Conservation (phyloP, 2,888 invertebrate genomes). For the Drosophila diplacantha region DNA sequence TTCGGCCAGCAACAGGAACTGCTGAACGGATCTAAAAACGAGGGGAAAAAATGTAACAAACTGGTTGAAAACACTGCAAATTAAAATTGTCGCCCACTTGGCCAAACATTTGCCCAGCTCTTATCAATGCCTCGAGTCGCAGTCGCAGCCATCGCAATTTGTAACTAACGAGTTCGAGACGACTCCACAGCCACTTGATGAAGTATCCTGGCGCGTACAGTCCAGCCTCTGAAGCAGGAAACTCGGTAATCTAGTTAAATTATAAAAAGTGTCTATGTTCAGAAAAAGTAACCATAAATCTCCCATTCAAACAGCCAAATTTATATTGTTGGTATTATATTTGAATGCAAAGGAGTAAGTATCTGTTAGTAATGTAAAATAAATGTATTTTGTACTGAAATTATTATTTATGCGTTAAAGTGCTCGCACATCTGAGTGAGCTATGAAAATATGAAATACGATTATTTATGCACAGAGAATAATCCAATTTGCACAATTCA, state of each 20-base stretch:
- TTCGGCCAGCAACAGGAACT: constrained; percentile 29
- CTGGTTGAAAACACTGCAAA: constrained; percentile 41
- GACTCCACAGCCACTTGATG: constrained; percentile 54
- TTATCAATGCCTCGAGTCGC: constrained; percentile 52
- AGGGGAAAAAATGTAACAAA: constrained; percentile 6
- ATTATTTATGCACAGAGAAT: constrained; percentile 15
- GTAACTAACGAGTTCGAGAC: constrained; percentile 50
- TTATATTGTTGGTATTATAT: not conserved
- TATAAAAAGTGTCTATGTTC: not conserved
- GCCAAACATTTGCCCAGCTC: constrained; percentile 65
- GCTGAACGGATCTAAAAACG: constrained; percentile 13
- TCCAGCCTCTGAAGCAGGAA: not conserved
- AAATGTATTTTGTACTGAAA: not conserved
- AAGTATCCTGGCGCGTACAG: constrained; percentile 45
- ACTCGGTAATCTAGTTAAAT: too few relatives aligned
- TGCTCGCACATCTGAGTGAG: not conserved
- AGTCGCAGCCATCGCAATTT: constrained; percentile 37
- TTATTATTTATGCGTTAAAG: not conserved
- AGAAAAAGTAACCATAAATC: not conserved
- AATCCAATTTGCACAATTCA: constrained; percentile 14
- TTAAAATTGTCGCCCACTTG: constrained; percentile 58
- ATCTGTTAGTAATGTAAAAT: not conserved
- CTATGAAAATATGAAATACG: constrained; percentile 7
- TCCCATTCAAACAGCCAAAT: too few relatives aligned
- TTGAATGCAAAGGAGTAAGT: not conserved